Evolutionary conservation across 2,888 invertebrate species (phyloP).

Genomic region (Nymphalis polychloros): DNA sequence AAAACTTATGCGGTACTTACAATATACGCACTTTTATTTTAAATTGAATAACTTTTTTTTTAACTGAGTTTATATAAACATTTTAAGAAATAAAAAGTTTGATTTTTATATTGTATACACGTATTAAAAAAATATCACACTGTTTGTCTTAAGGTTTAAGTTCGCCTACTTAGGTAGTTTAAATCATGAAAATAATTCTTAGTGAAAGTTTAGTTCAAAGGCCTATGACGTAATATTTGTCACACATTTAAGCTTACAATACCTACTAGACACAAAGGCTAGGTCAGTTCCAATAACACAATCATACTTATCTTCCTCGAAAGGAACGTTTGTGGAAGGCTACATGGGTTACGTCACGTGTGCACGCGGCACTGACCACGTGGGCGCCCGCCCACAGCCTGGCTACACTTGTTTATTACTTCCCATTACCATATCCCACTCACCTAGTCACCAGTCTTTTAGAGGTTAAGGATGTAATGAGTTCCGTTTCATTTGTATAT

Average conservation of each 20-base stretch:
- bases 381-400: conserved; percentile 68
- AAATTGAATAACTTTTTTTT: neutral
- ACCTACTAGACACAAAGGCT: conserved; percentile 23
- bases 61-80: too few species aligned
- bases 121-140: too few species aligned
- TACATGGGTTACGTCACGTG: conserved; percentile 67
- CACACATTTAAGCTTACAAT: neutral
- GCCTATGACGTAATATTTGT: neutral
- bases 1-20: neutral
- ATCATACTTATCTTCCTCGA: conserved; percentile 44
- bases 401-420: conserved; percentile 51
- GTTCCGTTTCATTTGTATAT: conserved; percentile 27
- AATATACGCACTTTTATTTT: neutral
- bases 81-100: too few species aligned
- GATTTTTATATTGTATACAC: too few species aligned
- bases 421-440: conserved; percentile 39
- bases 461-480: conserved; percentile 23
- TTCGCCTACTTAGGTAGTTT: too few species aligned
- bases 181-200: too few species aligned
- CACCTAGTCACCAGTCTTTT: conserved; percentile 33
- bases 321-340: conserved; percentile 62
- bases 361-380: conserved; percentile 77
- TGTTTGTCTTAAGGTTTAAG: too few species aligned
- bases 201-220: too few species aligned
- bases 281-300: conserved; percentile 37